Evolutionary conservation across 2,113 vertebrate genomes (phyloP), one percentile per base, ranked within the genome.

Genomic region (Tringa solitaria): DNA sequence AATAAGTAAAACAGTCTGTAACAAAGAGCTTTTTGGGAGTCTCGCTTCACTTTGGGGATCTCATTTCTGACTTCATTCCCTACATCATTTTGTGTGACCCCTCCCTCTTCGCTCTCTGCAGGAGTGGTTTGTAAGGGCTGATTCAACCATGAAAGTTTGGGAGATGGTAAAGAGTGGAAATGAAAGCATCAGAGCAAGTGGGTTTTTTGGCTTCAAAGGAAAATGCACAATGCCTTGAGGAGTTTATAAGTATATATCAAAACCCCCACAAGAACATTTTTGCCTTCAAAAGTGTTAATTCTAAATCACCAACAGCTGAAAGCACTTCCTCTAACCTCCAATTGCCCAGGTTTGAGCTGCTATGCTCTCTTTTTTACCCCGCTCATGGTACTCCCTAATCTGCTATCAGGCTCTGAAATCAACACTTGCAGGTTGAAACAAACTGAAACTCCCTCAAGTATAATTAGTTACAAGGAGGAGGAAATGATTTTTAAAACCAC

Each of bases 341-440:
- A 83, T 14, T 53, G 86, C 53, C 57, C 59, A 81, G 83, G 37
- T 57, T 35, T 74, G 57, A 89, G 90, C 90, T 89, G 92, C 56
- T 96, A 79, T 92, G 88, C 73, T 88, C 77, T 56, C 57, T 37
- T n/a, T 43, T 41, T 24, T 8, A n/a, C 37, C 46, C 43, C 39
- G 53, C 51, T 89, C 51, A 28, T 6, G 28, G 68, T 43, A 78
- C 79, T 89, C 95, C 87, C 92, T 78, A 43, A 89, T 56, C 93
- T 90, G 76, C 95, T 87, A 89, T 90, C 64, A 94, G 77, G 6
- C 90, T 87, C 88, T 41, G 65, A 89, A 96, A 74, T 69, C 84
- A 78, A 50, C 73, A 26, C 79, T 70, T 35, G 64, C 63, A 68
- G 68, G 79, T 69, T 85, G 86, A 94, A 88, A 43, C 69, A 97